Evolutionary conservation across 2,113 vertebrate species (phyloP).

Genomic region (Cynoglossus semilaevis): DNA sequence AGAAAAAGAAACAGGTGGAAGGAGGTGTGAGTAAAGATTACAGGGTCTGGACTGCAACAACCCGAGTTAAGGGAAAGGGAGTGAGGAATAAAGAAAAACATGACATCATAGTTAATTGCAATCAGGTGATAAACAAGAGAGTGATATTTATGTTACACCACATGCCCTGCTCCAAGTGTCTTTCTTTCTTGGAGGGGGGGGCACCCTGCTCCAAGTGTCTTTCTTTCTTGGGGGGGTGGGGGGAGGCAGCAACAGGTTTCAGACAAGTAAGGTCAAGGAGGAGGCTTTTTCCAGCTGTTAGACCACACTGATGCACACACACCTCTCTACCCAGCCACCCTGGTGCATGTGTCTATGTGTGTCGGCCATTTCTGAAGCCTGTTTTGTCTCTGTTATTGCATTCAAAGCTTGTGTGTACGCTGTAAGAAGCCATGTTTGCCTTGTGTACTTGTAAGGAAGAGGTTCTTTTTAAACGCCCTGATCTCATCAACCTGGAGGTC

Average conservation of each 20-base stretch:
- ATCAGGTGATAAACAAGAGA: conserved; percentile 76
- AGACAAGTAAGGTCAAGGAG: conserved; percentile 73
- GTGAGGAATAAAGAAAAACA: conserved; percentile 63
- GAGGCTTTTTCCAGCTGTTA: conserved; percentile 69
- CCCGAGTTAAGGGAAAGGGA: conserved; percentile 35
- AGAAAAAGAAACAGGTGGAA: background rate
- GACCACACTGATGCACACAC: conserved; percentile 65
- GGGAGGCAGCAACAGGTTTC: conserved; percentile 70
- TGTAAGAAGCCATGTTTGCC: conserved; percentile 52
- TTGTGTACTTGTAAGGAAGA: conserved; percentile 58
- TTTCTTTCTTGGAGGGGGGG: conserved; percentile 61
- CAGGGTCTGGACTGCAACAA: conserved; percentile 29
- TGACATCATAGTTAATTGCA: conserved; percentile 78
- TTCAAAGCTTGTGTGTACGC: conserved; percentile 62
- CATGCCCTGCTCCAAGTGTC: conserved; percentile 67
- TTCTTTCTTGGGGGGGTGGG: conserved; percentile 57
- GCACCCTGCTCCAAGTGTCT: conserved; percentile 63
- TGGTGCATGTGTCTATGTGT: background rate
- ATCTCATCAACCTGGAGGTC: conserved; percentile 44
- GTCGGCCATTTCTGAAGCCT: conserved; percentile 38
- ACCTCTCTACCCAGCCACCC: conserved; percentile 12
- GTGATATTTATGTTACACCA: conserved; percentile 76
- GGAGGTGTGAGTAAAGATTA: conserved; percentile 2
- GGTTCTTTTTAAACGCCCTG: conserved; percentile 35
- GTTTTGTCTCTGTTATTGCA: conserved; percentile 60